These are phyloP conservation scores for Alloscopus bannaensis DNA, from an alignment of 2,888 invertebrate species.

Conservation along the genomic window DNA sequence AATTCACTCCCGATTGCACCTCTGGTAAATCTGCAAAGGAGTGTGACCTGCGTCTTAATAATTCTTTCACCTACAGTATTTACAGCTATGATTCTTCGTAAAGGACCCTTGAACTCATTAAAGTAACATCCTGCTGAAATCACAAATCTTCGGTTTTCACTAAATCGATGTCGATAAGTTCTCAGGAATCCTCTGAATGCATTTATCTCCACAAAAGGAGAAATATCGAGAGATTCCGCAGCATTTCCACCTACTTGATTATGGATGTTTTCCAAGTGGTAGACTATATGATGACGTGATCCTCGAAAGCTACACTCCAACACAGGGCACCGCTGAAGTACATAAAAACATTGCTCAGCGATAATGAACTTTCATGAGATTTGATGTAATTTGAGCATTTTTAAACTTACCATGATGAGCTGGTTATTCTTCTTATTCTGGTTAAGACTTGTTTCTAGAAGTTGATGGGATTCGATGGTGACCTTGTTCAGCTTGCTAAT, in stretches of 20 bases:
- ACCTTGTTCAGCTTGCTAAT: no score
- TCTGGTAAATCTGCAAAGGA: conserved; percentile 24
- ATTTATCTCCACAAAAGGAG: conserved; percentile 33
- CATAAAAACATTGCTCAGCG: background rate
- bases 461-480: no score
- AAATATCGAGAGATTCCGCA: background rate
- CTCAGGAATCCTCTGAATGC: conserved; percentile 44
- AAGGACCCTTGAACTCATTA: background rate
- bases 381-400: no score
- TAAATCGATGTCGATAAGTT: conserved; percentile 30
- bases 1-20: background rate
- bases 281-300: background rate
- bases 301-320: conserved; percentile 27
- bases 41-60: conserved; percentile 30
- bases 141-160: background rate
- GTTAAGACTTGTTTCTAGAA: no score
- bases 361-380: no score
- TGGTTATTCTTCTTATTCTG: no score
- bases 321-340: conserved; percentile 35
- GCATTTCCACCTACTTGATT: conserved; percentile 21
- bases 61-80: background rate
- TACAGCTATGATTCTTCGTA: conserved; percentile 11
- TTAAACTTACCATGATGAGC: conserved; percentile 21
- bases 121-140: conserved; percentile 17
- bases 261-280: conserved; percentile 14